Percentiles rank a stretch among this genome's conserved stretches.
Conservation (phyloP, 2,113 vertebrate species). For the Scomber scombrus region DNA sequence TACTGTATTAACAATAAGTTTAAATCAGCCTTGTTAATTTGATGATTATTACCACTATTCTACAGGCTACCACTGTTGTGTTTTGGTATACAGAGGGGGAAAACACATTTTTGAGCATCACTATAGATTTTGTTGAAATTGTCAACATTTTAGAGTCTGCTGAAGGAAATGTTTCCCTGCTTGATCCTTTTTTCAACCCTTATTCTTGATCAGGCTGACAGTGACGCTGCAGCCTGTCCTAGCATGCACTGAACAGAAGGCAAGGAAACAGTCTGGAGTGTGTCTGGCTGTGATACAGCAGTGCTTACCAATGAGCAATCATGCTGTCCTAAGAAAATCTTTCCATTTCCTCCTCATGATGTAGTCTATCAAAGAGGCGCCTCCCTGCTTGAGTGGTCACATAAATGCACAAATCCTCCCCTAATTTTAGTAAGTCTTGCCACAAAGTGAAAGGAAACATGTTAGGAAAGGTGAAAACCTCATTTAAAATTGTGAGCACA, state of each 20-base stretch:
- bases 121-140: background rate
- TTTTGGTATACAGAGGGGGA: background rate
- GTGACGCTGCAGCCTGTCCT: slow-evolving; percentile 42
- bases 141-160: slow-evolving; percentile 24
- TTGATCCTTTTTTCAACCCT: slow-evolving; percentile 44
- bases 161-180: slow-evolving; percentile 28
- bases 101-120: slow-evolving; percentile 15
- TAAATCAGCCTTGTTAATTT: background rate
- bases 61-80: slow-evolving; percentile 7
- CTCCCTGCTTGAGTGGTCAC: background rate
- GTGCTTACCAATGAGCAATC: slow-evolving; percentile 56
- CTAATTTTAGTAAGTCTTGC: background rate
- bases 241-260: slow-evolving; percentile 58
- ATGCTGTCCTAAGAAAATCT: slow-evolving; percentile 59
- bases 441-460: slow-evolving; percentile 4
- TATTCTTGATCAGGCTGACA: slow-evolving; percentile 55
- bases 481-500: background rate
- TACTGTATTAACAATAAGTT: too few species aligned
- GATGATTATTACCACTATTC: slow-evolving; percentile 8
- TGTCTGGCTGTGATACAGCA: slow-evolving; percentile 58
- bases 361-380: slow-evolving; percentile 35
- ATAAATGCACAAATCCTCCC: slow-evolving; percentile 4
- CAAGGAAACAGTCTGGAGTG: slow-evolving; percentile 48
- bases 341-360: slow-evolving; percentile 28
- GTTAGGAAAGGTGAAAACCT: background rate